These are phyloP conservation scores for Mechanitis mazaeus DNA, from an alignment of 2,888 invertebrate species.

Conservation along the genomic window DNA sequence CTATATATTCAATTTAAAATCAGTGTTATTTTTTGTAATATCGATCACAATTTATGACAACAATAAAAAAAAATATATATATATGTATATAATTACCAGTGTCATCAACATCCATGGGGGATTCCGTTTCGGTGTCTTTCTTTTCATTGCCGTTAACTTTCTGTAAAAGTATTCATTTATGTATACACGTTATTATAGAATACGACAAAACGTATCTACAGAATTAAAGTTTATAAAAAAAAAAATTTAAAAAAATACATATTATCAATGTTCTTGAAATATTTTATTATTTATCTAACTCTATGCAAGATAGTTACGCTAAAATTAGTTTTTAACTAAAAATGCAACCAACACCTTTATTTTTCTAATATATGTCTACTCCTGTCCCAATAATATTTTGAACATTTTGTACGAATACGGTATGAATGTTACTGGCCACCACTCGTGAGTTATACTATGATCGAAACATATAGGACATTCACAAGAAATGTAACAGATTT, in stretches of 20 bases:
- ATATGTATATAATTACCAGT: constrained; percentile 41
- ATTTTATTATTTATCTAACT: constrained; percentile 1
- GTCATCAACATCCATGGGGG: constrained; percentile 66
- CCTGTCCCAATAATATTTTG: too few species aligned
- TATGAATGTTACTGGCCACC: too few species aligned
- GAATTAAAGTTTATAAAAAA: too few species aligned
- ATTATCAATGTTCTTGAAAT: background rate
- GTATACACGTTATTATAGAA: too few species aligned
- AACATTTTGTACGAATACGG: too few species aligned
- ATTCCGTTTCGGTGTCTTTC: constrained; percentile 38
- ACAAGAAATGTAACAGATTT: constrained; percentile 1
- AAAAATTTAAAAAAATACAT: background rate
- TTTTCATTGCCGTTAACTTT: constrained; percentile 69
- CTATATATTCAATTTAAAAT: constrained; percentile 24
- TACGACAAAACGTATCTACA: too few species aligned
- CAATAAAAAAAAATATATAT: constrained; percentile 9
- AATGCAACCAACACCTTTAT: too few species aligned
- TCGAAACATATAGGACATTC: too few species aligned
- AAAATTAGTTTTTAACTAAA: background rate
- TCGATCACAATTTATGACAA: background rate
- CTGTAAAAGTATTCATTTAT: constrained; percentile 37
- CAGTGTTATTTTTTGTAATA: too few species aligned
- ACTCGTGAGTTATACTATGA: too few species aligned
- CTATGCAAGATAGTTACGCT: background rate
- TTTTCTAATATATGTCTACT: too few species aligned